These are phyloP conservation scores for Melanerpes aurifrons DNA, from an alignment of 2,113 vertebrate genomes.

Conservation along the genomic window DNA sequence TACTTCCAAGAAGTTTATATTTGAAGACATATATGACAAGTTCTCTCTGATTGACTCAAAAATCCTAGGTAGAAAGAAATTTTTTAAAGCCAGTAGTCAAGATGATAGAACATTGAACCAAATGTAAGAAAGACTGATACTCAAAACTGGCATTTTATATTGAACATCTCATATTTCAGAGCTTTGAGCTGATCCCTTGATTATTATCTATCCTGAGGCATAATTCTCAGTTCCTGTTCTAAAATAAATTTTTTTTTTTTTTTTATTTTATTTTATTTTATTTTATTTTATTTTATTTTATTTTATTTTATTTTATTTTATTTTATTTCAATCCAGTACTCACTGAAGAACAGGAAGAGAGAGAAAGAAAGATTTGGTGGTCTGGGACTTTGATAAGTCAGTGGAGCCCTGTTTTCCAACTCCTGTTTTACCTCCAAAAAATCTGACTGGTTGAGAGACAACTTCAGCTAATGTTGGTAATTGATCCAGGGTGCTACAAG, in stretches of 20 bases:
- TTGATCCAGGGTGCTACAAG: slow-evolving; percentile 40
- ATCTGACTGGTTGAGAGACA: background rate
- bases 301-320: background rate
- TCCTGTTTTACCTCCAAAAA: slow-evolving; percentile 9
- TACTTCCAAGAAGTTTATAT: background rate
- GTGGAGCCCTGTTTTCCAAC: background rate
- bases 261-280: background rate
- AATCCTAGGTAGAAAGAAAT: background rate
- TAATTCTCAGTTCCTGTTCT: background rate
- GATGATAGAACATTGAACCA: background rate
- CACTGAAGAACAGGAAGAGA: background rate
- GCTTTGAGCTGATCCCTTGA: background rate
- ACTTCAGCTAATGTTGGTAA: slow-evolving; percentile 38
- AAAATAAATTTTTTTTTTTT: background rate
- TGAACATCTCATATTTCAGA: background rate
- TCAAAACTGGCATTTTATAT: background rate
- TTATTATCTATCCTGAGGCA: background rate
- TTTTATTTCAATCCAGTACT: background rate
- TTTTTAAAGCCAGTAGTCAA: background rate
- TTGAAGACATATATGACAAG: background rate
- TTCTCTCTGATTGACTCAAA: background rate
- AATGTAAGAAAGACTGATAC: background rate
- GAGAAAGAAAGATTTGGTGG: background rate
- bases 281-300: background rate
- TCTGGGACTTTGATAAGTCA: background rate